phyloP scores from a whole-genome alignment of 2,888 invertebrate genomes.

The Drosophila robusta region DNA sequence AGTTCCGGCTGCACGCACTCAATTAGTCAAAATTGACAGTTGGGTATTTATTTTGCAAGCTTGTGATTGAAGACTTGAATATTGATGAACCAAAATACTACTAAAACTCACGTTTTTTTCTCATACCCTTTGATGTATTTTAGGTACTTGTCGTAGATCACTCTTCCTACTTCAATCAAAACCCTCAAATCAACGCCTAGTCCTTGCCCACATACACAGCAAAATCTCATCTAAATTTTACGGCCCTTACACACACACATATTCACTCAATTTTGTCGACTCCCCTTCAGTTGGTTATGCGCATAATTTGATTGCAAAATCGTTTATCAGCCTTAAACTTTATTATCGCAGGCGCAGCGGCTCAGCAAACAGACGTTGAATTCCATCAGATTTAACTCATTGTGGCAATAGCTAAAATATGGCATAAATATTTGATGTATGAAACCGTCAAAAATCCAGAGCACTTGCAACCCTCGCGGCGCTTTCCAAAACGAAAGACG shows the following conservation, averaged over 20 bases:
- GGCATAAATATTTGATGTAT: constrained; percentile 79
- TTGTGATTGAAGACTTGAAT: neutral
- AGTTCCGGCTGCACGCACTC: constrained; percentile 23
- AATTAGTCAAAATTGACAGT: constrained; percentile 12
- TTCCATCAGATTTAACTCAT: constrained; percentile 80
- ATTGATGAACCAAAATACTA: neutral
- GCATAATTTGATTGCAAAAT: constrained; percentile 82
- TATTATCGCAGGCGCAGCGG: constrained; percentile 69
- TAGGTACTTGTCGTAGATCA: no score
- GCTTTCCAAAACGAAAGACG: constrained; percentile 15
- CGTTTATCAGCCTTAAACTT: constrained; percentile 82
- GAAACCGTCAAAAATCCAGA: constrained; percentile 48
- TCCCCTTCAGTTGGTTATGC: constrained; percentile 49
- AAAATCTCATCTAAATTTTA: constrained; percentile 32
- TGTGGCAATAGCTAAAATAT: constrained; percentile 74
- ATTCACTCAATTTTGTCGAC: constrained; percentile 5
- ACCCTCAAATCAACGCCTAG: constrained; percentile 5
- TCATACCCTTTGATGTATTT: no score
- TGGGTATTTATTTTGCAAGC: constrained; percentile 8
- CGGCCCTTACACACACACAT: constrained; percentile 24
- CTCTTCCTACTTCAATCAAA: neutral
- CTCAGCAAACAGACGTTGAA: constrained; percentile 40
- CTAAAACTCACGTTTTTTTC: no score
- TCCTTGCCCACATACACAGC: neutral
- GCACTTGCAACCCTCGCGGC: constrained; percentile 37